Evolutionary conservation across 2,888 invertebrate species (phyloP).

Genomic region (Pristionchus entomophagus): DNA sequence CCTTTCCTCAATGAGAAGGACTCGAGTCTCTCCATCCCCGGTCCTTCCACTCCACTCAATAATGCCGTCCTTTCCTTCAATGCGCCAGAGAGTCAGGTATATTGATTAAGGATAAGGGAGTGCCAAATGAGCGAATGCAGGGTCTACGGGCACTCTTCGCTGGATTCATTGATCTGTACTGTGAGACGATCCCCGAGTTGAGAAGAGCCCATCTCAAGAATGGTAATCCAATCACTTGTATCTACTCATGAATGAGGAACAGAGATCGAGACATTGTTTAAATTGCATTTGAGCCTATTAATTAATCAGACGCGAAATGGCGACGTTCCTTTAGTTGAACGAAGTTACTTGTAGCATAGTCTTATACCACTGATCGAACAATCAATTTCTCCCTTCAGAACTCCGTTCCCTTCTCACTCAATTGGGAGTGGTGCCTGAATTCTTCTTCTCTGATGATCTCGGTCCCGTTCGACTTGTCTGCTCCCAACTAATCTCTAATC

Average conservation of each 20-base stretch:
- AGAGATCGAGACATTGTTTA: too few relatives aligned
- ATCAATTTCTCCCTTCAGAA: neutral
- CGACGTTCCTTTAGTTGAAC: too few relatives aligned
- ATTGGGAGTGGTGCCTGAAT: neutral
- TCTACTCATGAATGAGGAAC: too few relatives aligned
- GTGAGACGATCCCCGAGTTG: constrained; percentile 42
- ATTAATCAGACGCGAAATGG: too few relatives aligned
- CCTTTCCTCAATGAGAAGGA: neutral
- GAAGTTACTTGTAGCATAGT: too few relatives aligned
- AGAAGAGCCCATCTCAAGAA: constrained; percentile 31
- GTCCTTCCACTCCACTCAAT: neutral
- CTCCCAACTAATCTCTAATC: constrained; percentile 12
- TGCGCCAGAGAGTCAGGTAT: constrained; percentile 10
- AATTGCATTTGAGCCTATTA: too few relatives aligned
- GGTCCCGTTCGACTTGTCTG: constrained; percentile 6
- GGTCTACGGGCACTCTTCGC: constrained; percentile 34
- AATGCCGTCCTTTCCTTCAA: neutral
- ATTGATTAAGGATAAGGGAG: neutral
- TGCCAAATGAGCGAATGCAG: neutral
- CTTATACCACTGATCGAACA: too few relatives aligned
- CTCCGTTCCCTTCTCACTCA: neutral
- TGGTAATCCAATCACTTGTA: neutral
- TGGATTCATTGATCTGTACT: constrained; percentile 44
- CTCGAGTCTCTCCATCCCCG: neutral
- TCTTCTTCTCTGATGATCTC: constrained; percentile 40